phyloP scores from a whole-genome alignment of 2,113 vertebrate genomes.

The Thinocorus orbignyianus region DNA sequence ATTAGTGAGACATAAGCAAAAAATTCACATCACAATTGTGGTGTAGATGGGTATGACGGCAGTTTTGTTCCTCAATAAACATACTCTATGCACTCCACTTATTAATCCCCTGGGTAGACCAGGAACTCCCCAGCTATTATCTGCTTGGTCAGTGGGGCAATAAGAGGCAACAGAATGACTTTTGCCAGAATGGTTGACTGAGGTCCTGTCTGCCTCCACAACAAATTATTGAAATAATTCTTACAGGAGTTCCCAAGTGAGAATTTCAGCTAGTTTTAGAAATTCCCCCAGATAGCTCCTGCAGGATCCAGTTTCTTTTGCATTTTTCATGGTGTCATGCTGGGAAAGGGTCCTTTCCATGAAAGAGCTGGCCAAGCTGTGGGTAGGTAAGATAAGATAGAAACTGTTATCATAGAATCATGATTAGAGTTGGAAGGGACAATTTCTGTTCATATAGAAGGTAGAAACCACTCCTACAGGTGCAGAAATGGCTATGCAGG shows the following conservation, averaged over 20 bases:
- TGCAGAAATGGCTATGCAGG: background rate
- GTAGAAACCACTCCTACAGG: background rate
- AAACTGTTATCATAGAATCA: too few species aligned
- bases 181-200: background rate
- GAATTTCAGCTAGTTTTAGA: background rate
- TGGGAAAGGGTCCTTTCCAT: background rate
- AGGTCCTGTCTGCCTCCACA: background rate
- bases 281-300: background rate
- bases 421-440: too few species aligned
- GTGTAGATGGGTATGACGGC: background rate
- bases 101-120: background rate
- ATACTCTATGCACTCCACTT: background rate
- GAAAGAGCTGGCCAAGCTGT: background rate
- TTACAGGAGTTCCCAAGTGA: background rate
- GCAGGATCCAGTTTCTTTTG: background rate
- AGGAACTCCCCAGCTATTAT: background rate
- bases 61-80: accelerated
- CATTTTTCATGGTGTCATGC: background rate
- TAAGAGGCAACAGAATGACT: background rate
- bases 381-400: background rate
- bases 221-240: background rate
- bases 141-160: background rate
- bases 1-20: background rate
- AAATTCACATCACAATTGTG: background rate
- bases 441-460: too few species aligned